Evolutionary conservation across 2,797 vertebrate genomes (phyloP).

Genomic region (Australoheros facetus): DNA sequence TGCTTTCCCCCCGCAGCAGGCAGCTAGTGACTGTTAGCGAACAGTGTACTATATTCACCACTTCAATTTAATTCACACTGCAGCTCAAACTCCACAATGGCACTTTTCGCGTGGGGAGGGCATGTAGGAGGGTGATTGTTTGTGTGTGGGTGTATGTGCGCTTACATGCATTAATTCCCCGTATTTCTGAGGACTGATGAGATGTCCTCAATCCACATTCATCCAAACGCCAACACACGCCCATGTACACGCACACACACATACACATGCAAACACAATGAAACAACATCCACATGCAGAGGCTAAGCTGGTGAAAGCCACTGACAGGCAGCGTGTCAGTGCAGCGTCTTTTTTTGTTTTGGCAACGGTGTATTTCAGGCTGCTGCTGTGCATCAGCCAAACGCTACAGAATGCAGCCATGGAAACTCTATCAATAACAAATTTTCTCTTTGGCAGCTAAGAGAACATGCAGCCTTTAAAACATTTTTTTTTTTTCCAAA

Average conservation of each 20-base stretch:
- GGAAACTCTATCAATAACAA: slow-evolving; percentile 41
- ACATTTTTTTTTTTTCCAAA: not conserved
- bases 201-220: slow-evolving; percentile 53
- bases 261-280: not conserved
- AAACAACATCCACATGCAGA: slow-evolving; percentile 30
- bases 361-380: slow-evolving; percentile 37
- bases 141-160: slow-evolving; percentile 30
- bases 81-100: slow-evolving; percentile 59
- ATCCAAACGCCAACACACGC: slow-evolving; percentile 19
- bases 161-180: slow-evolving; percentile 50
- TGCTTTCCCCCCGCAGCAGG: slow-evolving; percentile 31
- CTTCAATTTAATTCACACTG: slow-evolving; percentile 51
- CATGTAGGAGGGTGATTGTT: slow-evolving; percentile 35
- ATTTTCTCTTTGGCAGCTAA: slow-evolving; percentile 26
- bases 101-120: slow-evolving; percentile 32
- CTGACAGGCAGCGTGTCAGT: slow-evolving; percentile 44
- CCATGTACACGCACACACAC: not conserved
- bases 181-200: slow-evolving; percentile 61
- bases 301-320: slow-evolving; percentile 31
- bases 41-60: slow-evolving; percentile 52
- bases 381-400: slow-evolving; percentile 48
- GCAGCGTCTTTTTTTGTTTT: slow-evolving; percentile 44
- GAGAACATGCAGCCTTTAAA: slow-evolving; percentile 9
- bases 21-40: slow-evolving; percentile 52
- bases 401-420: slow-evolving; percentile 38